Evolutionary conservation across 1,140 invertebrate species (phyloP).

Genomic region (Drosophila teissieri): DNA sequence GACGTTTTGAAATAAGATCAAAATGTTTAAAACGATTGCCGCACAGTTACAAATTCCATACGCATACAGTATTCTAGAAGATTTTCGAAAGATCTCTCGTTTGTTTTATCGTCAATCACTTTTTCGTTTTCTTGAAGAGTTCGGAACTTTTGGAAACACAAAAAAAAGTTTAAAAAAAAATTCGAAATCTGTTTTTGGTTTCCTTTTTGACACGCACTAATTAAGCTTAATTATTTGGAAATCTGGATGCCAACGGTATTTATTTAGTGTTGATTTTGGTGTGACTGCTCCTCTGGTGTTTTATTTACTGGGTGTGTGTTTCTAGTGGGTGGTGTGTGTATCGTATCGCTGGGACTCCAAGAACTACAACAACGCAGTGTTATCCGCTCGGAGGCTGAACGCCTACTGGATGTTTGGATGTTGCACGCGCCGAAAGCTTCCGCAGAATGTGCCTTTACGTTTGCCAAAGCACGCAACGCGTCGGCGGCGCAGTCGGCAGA

Average conservation of each 20-base stretch:
- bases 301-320: slow-evolving; percentile 5
- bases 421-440: slow-evolving; percentile 73
- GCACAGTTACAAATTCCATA: not conserved
- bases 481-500: slow-evolving; percentile 22
- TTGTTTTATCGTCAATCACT: slow-evolving; percentile 9
- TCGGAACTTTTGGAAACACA: not conserved
- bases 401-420: slow-evolving; percentile 83
- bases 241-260: slow-evolving; percentile 38
- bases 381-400: slow-evolving; percentile 85
- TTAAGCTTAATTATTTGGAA: slow-evolving; percentile 7
- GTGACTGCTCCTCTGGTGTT: slow-evolving; percentile 17
- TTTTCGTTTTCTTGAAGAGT: slow-evolving; percentile 1
- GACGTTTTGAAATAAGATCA: too few relatives aligned
- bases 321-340: slow-evolving; percentile 17
- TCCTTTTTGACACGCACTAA: not conserved
- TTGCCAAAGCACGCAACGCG: slow-evolving; percentile 59
- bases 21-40: not conserved
- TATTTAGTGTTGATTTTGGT: slow-evolving; percentile 20
- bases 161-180: slow-evolving; percentile 14
- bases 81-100: not conserved
- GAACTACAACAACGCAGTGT: slow-evolving; percentile 83
- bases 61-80: slow-evolving; percentile 9
- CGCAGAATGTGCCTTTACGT: slow-evolving; percentile 55
- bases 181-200: not conserved
- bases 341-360: slow-evolving; percentile 58